Percentiles rank a stretch among this genome's conserved stretches.
phyloP scores from a whole-genome alignment of 2,888 invertebrate genomes.

The Amblyteles armatorius region DNA sequence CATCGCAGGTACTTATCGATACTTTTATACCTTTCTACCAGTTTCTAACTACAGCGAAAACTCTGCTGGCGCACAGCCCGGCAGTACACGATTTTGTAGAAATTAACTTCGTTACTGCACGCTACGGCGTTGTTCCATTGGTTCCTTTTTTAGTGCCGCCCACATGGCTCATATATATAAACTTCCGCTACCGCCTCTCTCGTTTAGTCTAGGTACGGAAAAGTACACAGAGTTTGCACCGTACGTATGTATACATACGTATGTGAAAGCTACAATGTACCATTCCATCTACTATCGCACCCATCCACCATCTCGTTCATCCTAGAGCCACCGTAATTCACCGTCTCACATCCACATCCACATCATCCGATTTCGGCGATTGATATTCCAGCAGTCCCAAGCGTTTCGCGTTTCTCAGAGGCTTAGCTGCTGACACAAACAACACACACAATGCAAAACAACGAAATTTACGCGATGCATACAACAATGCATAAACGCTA shows the following conservation, averaged over 20 bases:
- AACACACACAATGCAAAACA: no score
- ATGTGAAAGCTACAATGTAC: slow-evolving; percentile 16
- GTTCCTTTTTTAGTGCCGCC: neutral
- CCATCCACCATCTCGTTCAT: slow-evolving; percentile 28
- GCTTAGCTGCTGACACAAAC: slow-evolving; percentile 13
- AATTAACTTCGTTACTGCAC: slow-evolving; percentile 44
- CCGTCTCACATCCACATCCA: slow-evolving; percentile 29
- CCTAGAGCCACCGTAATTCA: slow-evolving; percentile 16
- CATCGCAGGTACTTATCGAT: slow-evolving; percentile 10
- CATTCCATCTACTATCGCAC: slow-evolving; percentile 39
- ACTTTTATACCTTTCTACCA: neutral
- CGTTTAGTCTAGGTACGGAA: no score
- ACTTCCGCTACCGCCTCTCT: no score
- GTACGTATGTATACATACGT: no score
- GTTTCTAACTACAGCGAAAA: no score
- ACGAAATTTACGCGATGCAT: no score
- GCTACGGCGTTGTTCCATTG: slow-evolving; percentile 1
- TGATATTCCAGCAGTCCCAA: slow-evolving; percentile 45
- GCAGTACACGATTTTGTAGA: neutral
- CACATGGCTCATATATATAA: no score
- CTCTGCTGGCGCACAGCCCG: no score
- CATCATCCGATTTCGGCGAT: slow-evolving; percentile 43
- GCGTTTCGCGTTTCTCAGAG: slow-evolving; percentile 20
- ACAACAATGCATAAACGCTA: no score
- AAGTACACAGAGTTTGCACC: no score